Evolutionary conservation across 2,113 vertebrate species (phyloP).

Genomic region (Gracilinanus agilis): DNA sequence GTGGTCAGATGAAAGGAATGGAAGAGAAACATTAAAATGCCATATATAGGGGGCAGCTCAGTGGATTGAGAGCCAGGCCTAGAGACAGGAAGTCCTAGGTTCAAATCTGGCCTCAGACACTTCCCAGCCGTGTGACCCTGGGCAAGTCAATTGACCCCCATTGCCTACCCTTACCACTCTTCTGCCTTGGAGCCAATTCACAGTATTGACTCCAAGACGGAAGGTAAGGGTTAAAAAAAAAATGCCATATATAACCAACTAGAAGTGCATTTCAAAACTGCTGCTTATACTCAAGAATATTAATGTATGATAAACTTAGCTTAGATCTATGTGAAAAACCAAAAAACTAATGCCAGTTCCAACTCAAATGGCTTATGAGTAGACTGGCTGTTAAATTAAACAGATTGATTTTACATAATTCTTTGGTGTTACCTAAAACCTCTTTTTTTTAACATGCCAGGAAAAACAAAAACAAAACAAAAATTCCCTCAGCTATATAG

Average conservation of each 20-base stretch:
- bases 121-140: too few species aligned
- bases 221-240: too few species aligned
- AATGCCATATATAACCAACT: constrained; percentile 15
- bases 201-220: too few species aligned
- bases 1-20: constrained; percentile 14
- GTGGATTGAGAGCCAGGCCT: too few species aligned
- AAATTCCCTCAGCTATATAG: background rate
- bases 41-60: too few species aligned
- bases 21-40: constrained; percentile 34
- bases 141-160: too few species aligned
- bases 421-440: background rate
- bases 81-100: too few species aligned
- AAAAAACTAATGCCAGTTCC: background rate
- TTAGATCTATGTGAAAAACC: background rate
- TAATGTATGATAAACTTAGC: background rate
- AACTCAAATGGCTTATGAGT: constrained; percentile 21
- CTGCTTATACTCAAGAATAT: background rate
- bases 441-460: background rate
- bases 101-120: too few species aligned
- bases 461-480: background rate
- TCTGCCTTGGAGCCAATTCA: too few species aligned
- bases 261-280: constrained; percentile 7
- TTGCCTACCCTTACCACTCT: too few species aligned
- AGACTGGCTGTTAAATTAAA: constrained; percentile 13
- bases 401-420: background rate